Base-by-base conservation (phyloP, 2,113 vertebrate species). In the Bubo bubo region DNA sequence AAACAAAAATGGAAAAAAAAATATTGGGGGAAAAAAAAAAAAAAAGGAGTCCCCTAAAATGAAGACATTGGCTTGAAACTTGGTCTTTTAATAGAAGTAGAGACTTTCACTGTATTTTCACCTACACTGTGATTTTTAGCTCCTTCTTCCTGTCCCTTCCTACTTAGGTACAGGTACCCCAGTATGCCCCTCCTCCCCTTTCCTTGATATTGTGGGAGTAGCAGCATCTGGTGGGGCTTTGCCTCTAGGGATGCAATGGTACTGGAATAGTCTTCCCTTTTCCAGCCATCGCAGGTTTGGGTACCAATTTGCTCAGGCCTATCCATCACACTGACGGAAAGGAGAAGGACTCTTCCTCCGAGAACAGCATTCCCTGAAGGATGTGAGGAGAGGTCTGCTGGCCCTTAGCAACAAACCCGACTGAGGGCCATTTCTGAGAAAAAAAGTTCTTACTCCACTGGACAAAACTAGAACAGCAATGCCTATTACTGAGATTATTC, bases 171-270 rank as follows among this genome's bases (percentile, higher is more conserved):
- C 8, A 64, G 23, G 45, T 15, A 41, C 5, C 34, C 10, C 79
- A 92, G 32, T 9, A 23, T 53, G 34, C 12, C 66, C 12, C 5
- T 50, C 27, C 4, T 28, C 7, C 18, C 12, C 16, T 63, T 67
- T 70, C 76, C 59, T 37, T 79, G 35, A 19, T 30, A 21, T 62
- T 2, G 0, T 1, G 2, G 13, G 3, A 3, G 5, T 2, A 79
- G n/a, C 20, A 63, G 35, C 32, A 59, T 7, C 17, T 1, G 0
- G 3, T 9, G 4, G 5, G 10, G 14, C 45, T 72, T 53, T 45
- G 34, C 41, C 27, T 74, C 47, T 9, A 37, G 52, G 18, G 30
- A 71, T 68, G 34, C 17, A 50, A 12, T 0, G 21, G 32, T 12
- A 77, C 9, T 39, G 35, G 24, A 66, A n/a, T 0, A n/a, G 11